Evolutionary conservation across 2,888 invertebrate genomes (phyloP), one percentile per base, ranked within the genome.

Genomic region (Drosophila demipolita): DNA sequence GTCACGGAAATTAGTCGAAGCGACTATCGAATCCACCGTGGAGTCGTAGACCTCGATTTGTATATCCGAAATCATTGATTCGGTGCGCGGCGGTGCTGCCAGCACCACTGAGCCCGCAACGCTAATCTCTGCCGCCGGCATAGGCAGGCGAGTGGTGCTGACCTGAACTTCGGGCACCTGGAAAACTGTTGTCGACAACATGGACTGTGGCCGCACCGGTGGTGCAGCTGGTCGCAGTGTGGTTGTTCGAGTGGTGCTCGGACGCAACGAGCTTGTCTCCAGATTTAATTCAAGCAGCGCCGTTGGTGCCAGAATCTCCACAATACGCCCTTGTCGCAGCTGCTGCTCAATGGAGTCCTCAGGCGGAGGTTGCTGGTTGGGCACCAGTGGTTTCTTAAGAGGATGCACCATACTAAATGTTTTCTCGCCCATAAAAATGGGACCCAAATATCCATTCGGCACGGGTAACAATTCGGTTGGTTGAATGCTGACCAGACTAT

Each of bases 1-100:
- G 49, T 91, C 91, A 6, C 92, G 91, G 66, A 92, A 92, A 60
- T 92, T 92, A 0, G 93, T 93, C 0, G 93, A 92, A 0, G 92
- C 91, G 20, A 92, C 78, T 9, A 92, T 92, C 1, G 93, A 92
- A 12, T 92, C 92, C n/a, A 92, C 79, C 0, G 93, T 92, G 0
- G 92, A 93, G 64, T 92, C 92, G 20, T 92, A 93, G 0, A 92
- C 91, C 45, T 92, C 93, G 33, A 92, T 92, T 78, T 93, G 92
- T 57, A 92, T 92, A 23, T 92, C 93, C 0, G 93, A 92, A 26
- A 92, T 92, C 72, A 90, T 92, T 1, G 92, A 92, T 55, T 92
- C 92, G 0, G 87, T 91, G 61, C 89, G 90, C 17, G 83, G 76
- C 36, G 76, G 66, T 45, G 71, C 40, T 0, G 71, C 61, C n/a